Conservation (phyloP, 2,888 invertebrate genomes). For the Ophion ellenae region DNA sequence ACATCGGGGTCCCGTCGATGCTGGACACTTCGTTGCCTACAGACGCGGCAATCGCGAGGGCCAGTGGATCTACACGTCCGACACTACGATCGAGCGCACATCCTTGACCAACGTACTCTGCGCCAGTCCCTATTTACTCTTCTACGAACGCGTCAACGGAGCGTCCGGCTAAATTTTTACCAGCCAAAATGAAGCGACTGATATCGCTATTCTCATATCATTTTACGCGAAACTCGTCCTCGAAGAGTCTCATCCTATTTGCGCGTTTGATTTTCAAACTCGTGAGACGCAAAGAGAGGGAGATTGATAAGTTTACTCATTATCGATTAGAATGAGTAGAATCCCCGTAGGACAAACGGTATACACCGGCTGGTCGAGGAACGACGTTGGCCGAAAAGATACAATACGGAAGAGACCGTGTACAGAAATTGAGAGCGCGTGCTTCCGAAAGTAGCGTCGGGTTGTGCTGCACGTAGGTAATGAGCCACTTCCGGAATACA, state of each 20-base stretch:
- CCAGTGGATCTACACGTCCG: constrained; percentile 85
- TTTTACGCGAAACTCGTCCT: constrained; percentile 31
- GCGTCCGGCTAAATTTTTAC: constrained; percentile 53
- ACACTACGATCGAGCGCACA: constrained; percentile 91
- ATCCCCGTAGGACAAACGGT: neutral
- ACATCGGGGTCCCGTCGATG: constrained; percentile 94
- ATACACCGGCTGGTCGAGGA: neutral
- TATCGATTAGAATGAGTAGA: constrained; percentile 1
- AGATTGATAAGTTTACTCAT: neutral
- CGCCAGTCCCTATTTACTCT: constrained; percentile 95
- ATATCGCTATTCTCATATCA: constrained; percentile 33
- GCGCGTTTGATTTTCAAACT: constrained; percentile 14
- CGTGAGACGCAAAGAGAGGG: neutral
- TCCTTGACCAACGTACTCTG: constrained; percentile 92
- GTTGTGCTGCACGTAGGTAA: too few species aligned
- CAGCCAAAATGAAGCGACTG: constrained; percentile 9
- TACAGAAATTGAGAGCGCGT: neutral
- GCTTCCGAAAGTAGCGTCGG: too few species aligned
- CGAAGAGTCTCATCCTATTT: constrained; percentile 2
- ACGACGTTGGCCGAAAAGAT: neutral
- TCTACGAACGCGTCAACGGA: constrained; percentile 89
- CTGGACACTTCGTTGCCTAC: constrained; percentile 98
- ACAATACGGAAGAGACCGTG: neutral
- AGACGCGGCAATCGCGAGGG: constrained; percentile 89
- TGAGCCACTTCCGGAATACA: neutral